Evolutionary conservation across 2,113 vertebrate genomes (phyloP).

Genomic region (Nothocercus nigrocapillus): DNA sequence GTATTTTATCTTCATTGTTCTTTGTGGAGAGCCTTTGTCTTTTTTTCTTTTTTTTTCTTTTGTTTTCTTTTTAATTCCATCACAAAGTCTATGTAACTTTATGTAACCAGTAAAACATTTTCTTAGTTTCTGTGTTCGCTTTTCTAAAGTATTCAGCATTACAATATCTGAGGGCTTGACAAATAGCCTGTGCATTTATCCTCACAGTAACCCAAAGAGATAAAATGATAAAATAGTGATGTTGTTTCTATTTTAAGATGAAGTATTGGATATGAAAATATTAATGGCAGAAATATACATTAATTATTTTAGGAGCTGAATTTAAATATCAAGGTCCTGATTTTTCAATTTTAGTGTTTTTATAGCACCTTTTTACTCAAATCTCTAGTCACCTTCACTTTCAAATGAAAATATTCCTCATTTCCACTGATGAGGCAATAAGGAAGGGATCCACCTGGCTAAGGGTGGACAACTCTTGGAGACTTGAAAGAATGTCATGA

Average conservation of each 20-base stretch:
- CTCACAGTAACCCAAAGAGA: not conserved
- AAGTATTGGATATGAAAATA: not conserved
- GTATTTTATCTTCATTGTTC: not conserved
- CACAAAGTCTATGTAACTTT: not conserved
- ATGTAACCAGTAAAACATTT: not conserved
- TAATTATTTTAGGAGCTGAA: not conserved
- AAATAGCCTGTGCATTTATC: not conserved
- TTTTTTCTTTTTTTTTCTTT: not conserved
- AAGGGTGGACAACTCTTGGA: not conserved
- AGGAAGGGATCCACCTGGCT: not conserved
- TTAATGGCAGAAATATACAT: not conserved
- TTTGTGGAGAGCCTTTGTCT: not conserved
- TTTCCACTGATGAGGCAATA: not conserved
- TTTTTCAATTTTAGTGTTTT: not conserved
- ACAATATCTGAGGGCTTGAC: not conserved
- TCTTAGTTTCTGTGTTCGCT: not conserved
- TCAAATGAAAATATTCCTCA: not conserved
- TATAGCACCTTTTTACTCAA: not conserved
- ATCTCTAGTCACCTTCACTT: not conserved
- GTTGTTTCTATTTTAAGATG: not conserved
- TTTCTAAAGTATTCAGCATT: not conserved
- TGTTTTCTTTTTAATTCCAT: not conserved
- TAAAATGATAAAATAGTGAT: not conserved
- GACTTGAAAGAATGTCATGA: not conserved
- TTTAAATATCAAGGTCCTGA: accelerated